Base-by-base conservation (phyloP, 2,797 vertebrate genomes). In the Novumbra hubbsi region DNA sequence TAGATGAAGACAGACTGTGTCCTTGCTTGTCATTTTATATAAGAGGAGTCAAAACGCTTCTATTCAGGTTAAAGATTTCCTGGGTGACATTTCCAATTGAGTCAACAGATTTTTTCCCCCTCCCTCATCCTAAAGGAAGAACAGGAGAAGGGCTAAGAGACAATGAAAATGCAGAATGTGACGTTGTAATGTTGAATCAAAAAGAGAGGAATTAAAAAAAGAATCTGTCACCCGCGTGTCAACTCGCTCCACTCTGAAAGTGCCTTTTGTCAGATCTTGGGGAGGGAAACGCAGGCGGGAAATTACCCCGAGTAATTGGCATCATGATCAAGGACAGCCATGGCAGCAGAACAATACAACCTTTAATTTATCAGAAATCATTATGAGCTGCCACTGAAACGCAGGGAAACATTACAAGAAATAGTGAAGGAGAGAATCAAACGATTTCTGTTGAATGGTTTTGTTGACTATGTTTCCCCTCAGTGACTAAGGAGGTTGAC, bases 21-120 rank as follows among this genome's bases (percentile, higher is more conserved):
- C 96, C 96, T 96, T 95, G 92, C 94, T 95, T 96, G 95, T 97
- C 97, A 96, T 95, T 94, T 96, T 95, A 95, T 93, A 96, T 97
- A 94, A 97, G 94, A 91, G 92, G 92, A 96, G 95, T 96, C 96
- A 97, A 95, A 95, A 94, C 94, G 94, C 92, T 93, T 96, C 95
- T 94, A 95, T 96, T 98, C 96, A 96, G 92, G 92, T 97, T 96
- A 95, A 96, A 95, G 93, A 96, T 96, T 96, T 96, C 94, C 93
- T 92, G 92, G 94, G 93, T 97, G 96, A 97, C 96, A 96, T 97
- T 94, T 90, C 95, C 95, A 95, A 96, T 96, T 95, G 95, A 96
- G 94, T 98, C 95, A 96, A 96, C 95, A 95, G 92, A 94, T 93
- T 94, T 95, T 91, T 92, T 94, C 76, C 74, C 73, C 21, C 64